Evolutionary conservation across 2,888 invertebrate genomes (phyloP).

Genomic region (Sarcophaga carnaria): DNA sequence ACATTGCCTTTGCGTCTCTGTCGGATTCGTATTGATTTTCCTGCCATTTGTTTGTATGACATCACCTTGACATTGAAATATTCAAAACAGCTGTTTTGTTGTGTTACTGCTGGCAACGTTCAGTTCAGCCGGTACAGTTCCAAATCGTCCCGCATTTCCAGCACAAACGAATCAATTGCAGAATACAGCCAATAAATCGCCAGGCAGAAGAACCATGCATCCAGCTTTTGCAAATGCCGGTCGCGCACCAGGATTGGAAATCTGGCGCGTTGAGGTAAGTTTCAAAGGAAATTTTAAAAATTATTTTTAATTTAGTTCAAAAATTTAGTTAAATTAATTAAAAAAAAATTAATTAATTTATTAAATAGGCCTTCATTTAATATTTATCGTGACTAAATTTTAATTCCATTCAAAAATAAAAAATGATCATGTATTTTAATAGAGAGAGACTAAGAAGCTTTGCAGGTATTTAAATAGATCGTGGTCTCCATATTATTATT

Average conservation of each 20-base stretch:
- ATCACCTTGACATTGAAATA: slow-evolving; percentile 31
- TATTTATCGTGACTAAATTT: too few species aligned
- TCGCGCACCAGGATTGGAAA: slow-evolving; percentile 61
- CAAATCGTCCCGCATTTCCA: slow-evolving; percentile 78
- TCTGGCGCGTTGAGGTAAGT: slow-evolving; percentile 88
- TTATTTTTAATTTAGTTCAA: neutral
- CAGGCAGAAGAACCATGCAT: slow-evolving; percentile 82
- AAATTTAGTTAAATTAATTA: neutral
- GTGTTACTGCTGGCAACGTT: slow-evolving; percentile 74
- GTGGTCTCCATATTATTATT: too few species aligned
- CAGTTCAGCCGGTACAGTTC: slow-evolving; percentile 78
- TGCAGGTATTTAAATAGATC: too few species aligned
- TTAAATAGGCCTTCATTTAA: too few species aligned
- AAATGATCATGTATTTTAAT: too few species aligned
- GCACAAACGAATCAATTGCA: slow-evolving; percentile 75
- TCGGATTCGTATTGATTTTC: slow-evolving; percentile 41
- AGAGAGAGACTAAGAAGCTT: too few species aligned
- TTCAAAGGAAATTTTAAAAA: neutral
- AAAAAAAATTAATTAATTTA: neutral
- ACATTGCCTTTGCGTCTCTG: slow-evolving; percentile 52
- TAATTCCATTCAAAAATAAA: too few species aligned
- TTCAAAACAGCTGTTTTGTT: slow-evolving; percentile 74
- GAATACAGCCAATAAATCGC: slow-evolving; percentile 76
- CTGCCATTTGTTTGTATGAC: slow-evolving; percentile 10
- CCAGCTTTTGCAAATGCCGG: slow-evolving; percentile 85